These are phyloP conservation scores for Crocidura indochinensis DNA, from an alignment of 2,797 vertebrate species.

Conservation along the genomic window DNA sequence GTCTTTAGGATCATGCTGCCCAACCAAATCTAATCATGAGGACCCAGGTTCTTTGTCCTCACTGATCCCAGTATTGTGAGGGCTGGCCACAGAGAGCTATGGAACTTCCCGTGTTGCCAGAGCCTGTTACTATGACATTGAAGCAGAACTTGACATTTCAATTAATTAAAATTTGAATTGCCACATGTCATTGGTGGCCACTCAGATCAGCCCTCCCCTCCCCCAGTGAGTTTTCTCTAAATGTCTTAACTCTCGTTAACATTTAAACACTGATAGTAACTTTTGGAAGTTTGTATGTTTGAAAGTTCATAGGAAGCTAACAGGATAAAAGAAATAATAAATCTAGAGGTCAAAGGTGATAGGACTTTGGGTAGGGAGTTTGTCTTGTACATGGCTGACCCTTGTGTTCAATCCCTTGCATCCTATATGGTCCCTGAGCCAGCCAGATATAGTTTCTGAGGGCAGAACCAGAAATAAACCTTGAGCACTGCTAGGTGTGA, in stretches of 20 bases:
- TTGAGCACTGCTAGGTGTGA: too few relatives aligned
- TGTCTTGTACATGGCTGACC: too few relatives aligned
- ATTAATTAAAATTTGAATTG: conserved; percentile 33
- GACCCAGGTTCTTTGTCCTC: background rate
- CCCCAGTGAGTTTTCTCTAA: background rate
- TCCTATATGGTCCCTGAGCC: too few relatives aligned
- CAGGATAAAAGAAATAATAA: conserved; percentile 60
- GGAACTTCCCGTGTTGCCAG: background rate
- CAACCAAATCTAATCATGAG: background rate
- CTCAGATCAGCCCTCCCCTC: too few relatives aligned
- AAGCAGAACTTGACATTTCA: conserved; percentile 26
- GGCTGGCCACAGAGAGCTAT: background rate
- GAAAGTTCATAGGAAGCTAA: conserved; percentile 32
- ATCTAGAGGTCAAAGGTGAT: background rate
- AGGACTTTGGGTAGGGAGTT: too few relatives aligned
- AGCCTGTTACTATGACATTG: background rate
- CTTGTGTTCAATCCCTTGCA: too few relatives aligned
- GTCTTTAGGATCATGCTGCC: background rate
- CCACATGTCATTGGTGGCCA: background rate
- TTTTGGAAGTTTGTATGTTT: conserved; percentile 32
- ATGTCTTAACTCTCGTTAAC: background rate
- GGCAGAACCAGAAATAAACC: too few relatives aligned
- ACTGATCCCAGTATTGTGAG: background rate
- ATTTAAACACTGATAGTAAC: conserved; percentile 49
- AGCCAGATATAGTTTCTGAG: too few relatives aligned